phyloP scores from a whole-genome alignment of 2,113 vertebrate genomes.

The Vulpes ferrilata region DNA sequence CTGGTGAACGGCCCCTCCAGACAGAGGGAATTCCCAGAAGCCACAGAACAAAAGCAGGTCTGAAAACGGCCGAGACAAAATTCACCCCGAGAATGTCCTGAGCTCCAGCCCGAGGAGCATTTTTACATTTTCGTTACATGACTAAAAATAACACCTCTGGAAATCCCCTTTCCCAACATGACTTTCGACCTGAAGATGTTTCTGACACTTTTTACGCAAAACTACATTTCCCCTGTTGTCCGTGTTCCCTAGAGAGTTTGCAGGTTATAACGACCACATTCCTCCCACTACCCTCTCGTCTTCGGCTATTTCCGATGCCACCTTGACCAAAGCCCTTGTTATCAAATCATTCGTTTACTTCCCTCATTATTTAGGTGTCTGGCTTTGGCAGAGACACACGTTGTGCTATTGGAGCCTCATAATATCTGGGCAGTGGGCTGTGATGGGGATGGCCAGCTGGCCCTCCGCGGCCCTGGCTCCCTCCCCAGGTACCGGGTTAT shows the following conservation, averaged over 20 bases:
- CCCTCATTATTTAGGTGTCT: not conserved
- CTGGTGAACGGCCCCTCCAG: not conserved
- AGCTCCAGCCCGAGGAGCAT: not conserved
- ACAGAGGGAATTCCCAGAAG: not conserved
- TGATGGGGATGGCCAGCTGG: not conserved
- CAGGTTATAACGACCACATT: not conserved
- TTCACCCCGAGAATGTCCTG: not conserved
- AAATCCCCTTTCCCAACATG: not conserved
- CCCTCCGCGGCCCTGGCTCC: not conserved
- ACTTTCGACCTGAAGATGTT: not conserved
- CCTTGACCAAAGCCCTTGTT: not conserved
- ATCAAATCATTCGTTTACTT: not conserved
- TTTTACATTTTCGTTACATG: not conserved
- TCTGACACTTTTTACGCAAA: not conserved
- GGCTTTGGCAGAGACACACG: not conserved
- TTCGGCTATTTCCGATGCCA: not conserved
- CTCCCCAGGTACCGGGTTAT: not conserved
- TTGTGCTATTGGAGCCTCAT: not conserved
- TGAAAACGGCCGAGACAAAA: not conserved
- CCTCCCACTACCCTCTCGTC: not conserved
- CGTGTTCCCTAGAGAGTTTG: not conserved
- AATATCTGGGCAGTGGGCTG: not conserved
- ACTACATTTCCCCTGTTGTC: not conserved
- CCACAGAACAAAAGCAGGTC: not conserved
- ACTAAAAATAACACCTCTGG: not conserved